phyloP scores from a whole-genome alignment of 2,888 invertebrate genomes.

The Agelastica alni region DNA sequence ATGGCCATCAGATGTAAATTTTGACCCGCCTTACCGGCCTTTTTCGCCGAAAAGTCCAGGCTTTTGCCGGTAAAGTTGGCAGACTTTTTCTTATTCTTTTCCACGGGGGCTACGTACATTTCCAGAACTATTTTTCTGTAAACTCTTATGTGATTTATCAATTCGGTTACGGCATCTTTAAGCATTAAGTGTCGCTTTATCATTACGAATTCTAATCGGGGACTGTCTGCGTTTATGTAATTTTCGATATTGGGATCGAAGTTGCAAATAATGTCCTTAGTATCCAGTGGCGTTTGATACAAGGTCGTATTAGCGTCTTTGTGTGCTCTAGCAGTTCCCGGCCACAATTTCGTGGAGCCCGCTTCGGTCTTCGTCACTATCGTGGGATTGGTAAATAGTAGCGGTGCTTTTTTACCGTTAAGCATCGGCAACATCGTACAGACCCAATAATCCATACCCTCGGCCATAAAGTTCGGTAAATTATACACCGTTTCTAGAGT shows the following conservation, averaged over 20 bases:
- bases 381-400: slow-evolving; percentile 43
- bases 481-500: slow-evolving; percentile 53
- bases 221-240: slow-evolving; percentile 34
- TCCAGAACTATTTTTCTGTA: slow-evolving; percentile 48
- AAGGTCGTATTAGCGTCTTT: slow-evolving; percentile 42
- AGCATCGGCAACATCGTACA: slow-evolving; percentile 42
- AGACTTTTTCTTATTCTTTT: slow-evolving; percentile 13
- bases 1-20: slow-evolving; percentile 52
- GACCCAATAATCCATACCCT: slow-evolving; percentile 46
- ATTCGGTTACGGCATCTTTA: slow-evolving; percentile 34
- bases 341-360: slow-evolving; percentile 46
- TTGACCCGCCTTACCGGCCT: slow-evolving; percentile 27
- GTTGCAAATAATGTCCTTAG: neutral
- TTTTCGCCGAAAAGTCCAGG: slow-evolving; percentile 1
- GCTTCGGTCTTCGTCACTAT: slow-evolving; percentile 29
- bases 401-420: slow-evolving; percentile 34
- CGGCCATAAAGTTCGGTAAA: slow-evolving; percentile 42
- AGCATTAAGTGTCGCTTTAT: slow-evolving; percentile 46
- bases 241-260: slow-evolving; percentile 31
- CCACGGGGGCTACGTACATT: slow-evolving; percentile 41
- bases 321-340: slow-evolving; percentile 38
- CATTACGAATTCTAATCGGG: slow-evolving; percentile 49
- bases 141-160: slow-evolving; percentile 42
- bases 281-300: slow-evolving; percentile 26
- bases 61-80: neutral